Conservation (phyloP, 2,888 invertebrate genomes). For the Polymixis lichenea region DNA sequence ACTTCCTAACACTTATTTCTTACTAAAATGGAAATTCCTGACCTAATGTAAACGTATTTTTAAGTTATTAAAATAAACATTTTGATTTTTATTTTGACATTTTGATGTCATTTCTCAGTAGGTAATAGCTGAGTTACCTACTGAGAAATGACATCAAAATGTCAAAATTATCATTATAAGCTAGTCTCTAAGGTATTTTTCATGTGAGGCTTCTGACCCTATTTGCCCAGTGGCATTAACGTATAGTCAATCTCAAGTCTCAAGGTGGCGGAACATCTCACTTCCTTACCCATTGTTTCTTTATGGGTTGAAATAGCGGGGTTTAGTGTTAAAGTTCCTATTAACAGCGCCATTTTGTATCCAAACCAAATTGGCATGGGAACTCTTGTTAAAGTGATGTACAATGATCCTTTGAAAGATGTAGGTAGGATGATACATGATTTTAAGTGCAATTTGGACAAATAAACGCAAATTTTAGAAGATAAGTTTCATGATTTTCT, state of each 20-base stretch:
- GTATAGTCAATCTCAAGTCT: conserved; percentile 49
- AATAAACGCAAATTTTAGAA: conserved; percentile 14
- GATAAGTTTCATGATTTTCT: conserved; percentile 9
- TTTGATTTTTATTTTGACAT: no score
- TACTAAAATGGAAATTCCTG: no score
- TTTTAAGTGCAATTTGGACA: conserved; percentile 22
- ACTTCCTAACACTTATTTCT: no score
- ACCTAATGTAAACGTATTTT: no score
- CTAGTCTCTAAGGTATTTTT: neutral
- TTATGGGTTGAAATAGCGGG: conserved; percentile 68
- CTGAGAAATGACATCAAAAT: no score
- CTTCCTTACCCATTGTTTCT: conserved; percentile 66
- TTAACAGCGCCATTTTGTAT: conserved; percentile 59
- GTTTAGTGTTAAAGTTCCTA: conserved; percentile 58
- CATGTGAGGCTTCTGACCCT: conserved; percentile 24
- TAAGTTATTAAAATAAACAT: no score
- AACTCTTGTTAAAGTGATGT: conserved; percentile 45
- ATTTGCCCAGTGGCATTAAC: neutral
- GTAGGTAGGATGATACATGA: conserved; percentile 1
- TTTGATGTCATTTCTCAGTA: no score
- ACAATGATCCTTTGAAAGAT: conserved; percentile 49
- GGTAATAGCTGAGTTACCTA: no score
- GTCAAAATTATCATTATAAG: no score
- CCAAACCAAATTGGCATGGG: conserved; percentile 55
- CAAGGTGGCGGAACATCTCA: conserved; percentile 67